Percentiles rank a stretch among this genome's conserved stretches.
These are phyloP conservation scores for Metopolophium dirhodum DNA, from an alignment of 1,140 invertebrate genomes.

Conservation along the genomic window DNA sequence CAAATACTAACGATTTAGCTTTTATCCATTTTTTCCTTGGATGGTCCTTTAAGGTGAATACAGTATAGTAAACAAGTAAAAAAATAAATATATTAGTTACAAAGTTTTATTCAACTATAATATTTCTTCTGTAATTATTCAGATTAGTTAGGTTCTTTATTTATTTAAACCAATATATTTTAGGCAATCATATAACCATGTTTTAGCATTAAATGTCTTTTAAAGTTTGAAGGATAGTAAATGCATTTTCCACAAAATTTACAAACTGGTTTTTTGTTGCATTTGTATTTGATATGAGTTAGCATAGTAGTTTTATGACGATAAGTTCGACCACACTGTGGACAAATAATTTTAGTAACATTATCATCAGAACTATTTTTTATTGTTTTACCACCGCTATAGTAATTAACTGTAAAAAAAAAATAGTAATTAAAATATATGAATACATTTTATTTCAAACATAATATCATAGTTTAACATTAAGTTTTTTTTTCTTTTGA, in stretches of 20 bases:
- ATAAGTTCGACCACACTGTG: conserved; percentile 64
- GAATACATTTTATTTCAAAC: neutral
- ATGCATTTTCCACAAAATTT: conserved; percentile 64
- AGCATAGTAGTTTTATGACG: conserved; percentile 62
- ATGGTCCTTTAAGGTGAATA: too few species aligned
- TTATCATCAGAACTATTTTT: neutral
- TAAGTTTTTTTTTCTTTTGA: neutral
- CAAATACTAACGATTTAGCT: too few species aligned
- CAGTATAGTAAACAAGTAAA: too few species aligned
- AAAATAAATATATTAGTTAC: too few species aligned
- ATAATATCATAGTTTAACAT: neutral
- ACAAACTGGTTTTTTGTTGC: conserved; percentile 69
- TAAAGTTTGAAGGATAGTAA: conserved; percentile 59
- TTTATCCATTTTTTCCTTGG: too few species aligned
- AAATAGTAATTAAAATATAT: neutral
- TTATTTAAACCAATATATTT: neutral
- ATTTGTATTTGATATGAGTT: conserved; percentile 58
- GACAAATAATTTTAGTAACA: conserved; percentile 44
- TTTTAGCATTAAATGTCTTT: conserved; percentile 42
- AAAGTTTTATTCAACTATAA: too few species aligned
- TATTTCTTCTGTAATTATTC: too few species aligned
- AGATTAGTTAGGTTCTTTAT: too few species aligned
- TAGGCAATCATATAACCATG: neutral
- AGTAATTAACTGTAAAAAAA: conserved; percentile 31
- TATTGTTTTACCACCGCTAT: neutral